Evolutionary conservation across 2,113 vertebrate genomes (phyloP).

Genomic region (Protobothrops mucrosquamatus): DNA sequence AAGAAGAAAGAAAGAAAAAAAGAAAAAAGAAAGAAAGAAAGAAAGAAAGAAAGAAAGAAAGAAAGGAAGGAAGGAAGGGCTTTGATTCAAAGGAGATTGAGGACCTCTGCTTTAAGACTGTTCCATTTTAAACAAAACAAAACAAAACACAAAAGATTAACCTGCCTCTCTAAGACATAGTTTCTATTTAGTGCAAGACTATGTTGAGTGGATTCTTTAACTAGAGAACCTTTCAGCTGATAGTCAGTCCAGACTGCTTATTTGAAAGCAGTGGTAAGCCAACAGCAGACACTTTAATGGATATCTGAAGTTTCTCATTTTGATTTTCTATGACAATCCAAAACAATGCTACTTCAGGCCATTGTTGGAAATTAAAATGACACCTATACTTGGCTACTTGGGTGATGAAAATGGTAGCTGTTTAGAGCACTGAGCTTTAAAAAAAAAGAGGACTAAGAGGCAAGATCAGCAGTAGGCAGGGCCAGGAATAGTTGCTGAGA

Average conservation of each 20-base stretch:
- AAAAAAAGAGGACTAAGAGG: background rate
- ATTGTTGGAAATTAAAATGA: background rate
- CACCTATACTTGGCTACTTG: background rate
- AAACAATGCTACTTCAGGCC: background rate
- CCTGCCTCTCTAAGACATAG: background rate
- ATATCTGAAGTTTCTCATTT: background rate
- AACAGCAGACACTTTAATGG: background rate
- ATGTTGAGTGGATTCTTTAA: background rate
- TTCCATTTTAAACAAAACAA: background rate
- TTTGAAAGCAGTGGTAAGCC: background rate
- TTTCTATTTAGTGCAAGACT: background rate
- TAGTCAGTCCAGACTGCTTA: background rate
- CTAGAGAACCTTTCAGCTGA: background rate
- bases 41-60: background rate
- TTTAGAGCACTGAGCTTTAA: background rate
- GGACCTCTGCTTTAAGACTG: background rate
- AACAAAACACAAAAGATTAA: background rate
- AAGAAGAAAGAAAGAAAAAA: background rate
- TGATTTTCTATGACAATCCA: background rate
- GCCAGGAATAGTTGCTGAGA: background rate
- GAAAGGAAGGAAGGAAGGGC: too few species aligned
- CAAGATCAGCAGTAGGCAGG: background rate
- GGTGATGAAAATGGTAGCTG: background rate
- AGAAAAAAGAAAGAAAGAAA: background rate
- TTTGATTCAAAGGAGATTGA: background rate